phyloP scores from a whole-genome alignment of 2,797 vertebrate genomes.

The Sitta carolinensis region DNA sequence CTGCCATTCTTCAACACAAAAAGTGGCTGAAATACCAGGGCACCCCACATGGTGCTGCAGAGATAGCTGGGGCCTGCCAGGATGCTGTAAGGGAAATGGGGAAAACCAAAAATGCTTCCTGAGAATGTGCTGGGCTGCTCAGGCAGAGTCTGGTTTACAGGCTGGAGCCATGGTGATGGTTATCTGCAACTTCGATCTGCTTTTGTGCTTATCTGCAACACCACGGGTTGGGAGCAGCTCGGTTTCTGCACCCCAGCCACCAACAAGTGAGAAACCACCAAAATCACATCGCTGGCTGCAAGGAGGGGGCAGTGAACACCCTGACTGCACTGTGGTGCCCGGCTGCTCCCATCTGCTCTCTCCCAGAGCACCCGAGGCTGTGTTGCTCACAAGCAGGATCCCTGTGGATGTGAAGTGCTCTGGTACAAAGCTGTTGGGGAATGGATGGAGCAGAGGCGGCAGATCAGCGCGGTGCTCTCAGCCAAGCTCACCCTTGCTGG shows the following conservation, averaged over 20 bases:
- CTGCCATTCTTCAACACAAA: background rate
- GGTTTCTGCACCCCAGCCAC: background rate
- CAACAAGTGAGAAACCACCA: background rate
- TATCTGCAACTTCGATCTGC: background rate
- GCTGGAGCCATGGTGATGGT: background rate
- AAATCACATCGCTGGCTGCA: background rate
- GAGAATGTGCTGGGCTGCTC: background rate
- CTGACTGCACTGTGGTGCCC: accelerated
- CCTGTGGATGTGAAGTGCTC: background rate
- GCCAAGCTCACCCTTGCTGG: background rate
- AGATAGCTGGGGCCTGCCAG: background rate
- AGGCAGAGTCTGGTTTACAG: background rate
- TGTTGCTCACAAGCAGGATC: accelerated
- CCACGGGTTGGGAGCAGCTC: background rate
- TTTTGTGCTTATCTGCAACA: background rate
- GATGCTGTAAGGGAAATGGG: background rate
- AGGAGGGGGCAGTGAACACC: accelerated
- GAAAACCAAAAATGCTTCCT: background rate
- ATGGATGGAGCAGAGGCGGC: background rate
- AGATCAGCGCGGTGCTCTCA: background rate
- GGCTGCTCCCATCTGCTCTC: background rate
- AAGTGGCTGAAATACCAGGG: background rate
- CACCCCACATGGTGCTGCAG: accelerated
- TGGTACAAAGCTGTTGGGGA: background rate
- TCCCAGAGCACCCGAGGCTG: background rate